Percentiles rank a stretch among this genome's conserved stretches.
Conservation (phyloP, 2,888 invertebrate genomes). For the Chesias legatella region DNA sequence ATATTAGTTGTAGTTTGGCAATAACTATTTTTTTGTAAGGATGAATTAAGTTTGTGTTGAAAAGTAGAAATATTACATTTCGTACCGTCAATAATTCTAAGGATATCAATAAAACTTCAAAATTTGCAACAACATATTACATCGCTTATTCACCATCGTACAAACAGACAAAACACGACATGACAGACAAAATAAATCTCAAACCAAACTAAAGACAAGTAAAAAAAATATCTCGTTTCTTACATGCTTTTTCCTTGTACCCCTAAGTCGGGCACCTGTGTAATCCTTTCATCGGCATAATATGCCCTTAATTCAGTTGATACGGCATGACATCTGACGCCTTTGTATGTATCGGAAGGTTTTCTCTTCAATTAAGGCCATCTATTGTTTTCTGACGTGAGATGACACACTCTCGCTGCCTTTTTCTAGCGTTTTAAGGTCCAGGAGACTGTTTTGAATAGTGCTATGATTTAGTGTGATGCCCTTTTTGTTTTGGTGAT, state of each 20-base stretch:
- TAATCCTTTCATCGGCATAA: constrained; percentile 77
- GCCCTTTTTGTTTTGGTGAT: constrained; percentile 60
- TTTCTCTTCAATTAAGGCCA: constrained; percentile 69
- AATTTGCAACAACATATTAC: background rate
- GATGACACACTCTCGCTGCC: constrained; percentile 65
- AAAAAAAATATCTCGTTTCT: constrained; percentile 38
- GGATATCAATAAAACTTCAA: too few relatives aligned
- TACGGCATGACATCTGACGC: constrained; percentile 76
- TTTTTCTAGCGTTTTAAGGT: constrained; percentile 29
- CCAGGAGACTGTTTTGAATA: constrained; percentile 70
- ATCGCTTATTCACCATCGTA: constrained; percentile 14
- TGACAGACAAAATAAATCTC: background rate
- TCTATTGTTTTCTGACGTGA: constrained; percentile 67
- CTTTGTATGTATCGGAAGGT: constrained; percentile 60
- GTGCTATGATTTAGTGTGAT: constrained; percentile 71
- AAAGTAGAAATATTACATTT: background rate
- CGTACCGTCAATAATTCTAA: too few relatives aligned
- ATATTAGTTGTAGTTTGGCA: too few relatives aligned
- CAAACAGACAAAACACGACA: background rate
- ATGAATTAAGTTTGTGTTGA: background rate
- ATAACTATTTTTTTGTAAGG: too few relatives aligned
- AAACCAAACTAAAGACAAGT: constrained; percentile 21
- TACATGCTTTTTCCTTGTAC: constrained; percentile 41
- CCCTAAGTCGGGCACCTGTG: constrained; percentile 68
- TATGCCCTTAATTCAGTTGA: constrained; percentile 77